phyloP scores from a whole-genome alignment of 2,113 vertebrate species.

The Montifringilla adamsi region DNA sequence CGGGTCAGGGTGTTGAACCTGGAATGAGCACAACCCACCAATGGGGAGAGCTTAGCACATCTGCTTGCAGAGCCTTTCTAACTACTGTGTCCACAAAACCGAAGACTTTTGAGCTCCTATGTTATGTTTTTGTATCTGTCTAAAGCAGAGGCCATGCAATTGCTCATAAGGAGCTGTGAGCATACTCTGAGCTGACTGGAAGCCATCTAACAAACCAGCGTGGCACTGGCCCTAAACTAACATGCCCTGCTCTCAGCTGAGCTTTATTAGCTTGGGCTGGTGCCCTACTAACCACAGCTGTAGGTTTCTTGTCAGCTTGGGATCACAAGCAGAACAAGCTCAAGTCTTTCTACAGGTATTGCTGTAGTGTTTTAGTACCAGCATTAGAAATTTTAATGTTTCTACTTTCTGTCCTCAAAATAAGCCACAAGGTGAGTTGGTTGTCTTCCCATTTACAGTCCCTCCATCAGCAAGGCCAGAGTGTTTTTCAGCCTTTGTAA shows the following conservation, averaged over 20 bases:
- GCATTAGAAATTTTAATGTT: not conserved
- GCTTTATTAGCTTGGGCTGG: conserved; percentile 43
- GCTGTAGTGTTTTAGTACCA: not conserved
- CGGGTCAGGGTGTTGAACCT: not conserved
- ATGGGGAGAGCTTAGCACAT: fast-evolving
- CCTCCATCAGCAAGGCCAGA: not conserved
- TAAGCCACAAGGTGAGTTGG: not conserved
- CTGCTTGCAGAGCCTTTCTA: not conserved
- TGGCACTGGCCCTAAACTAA: conserved; percentile 41
- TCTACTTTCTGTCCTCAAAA: not conserved
- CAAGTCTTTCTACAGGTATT: not conserved
- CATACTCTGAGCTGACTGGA: not conserved
- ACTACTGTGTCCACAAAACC: fast-evolving
- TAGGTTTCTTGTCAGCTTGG: not conserved
- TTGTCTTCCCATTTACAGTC: not conserved
- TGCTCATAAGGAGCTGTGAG: not conserved
- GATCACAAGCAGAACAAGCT: not conserved
- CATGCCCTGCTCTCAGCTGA: conserved; percentile 9
- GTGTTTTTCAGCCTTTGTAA: not conserved
- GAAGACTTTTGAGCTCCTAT: not conserved
- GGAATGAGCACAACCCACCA: fast-evolving
- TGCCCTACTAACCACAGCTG: conserved; percentile 46
- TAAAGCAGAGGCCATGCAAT: not conserved
- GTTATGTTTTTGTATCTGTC: not conserved
- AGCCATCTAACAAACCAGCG: not conserved